Percentiles rank a stretch among this genome's conserved stretches.
These are phyloP conservation scores for Ichneumoninae sp. DNA, from an alignment of 2,888 invertebrate species.

Conservation along the genomic window DNA sequence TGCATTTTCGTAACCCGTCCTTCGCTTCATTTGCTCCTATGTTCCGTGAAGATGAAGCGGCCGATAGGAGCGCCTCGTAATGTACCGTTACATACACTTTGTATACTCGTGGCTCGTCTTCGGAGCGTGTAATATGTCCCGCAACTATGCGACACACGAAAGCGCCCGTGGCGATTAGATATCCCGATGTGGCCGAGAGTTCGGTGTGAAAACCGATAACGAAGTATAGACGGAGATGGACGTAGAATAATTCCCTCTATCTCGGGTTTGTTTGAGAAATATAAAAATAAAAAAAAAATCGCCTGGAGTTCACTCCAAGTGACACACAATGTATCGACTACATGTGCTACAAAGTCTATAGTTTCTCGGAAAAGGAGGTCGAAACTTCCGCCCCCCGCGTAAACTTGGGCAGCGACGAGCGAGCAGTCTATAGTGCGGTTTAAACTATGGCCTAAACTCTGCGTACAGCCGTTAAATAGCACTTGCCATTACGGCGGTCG, in stretches of 20 bases:
- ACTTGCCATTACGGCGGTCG: not conserved
- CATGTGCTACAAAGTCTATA: not conserved
- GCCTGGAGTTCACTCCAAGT: conserved; percentile 3
- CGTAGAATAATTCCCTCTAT: not conserved
- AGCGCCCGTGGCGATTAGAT: conserved; percentile 54
- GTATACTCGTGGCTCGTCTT: conserved; percentile 7
- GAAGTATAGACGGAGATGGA: conserved; percentile 19
- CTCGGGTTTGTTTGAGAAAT: conserved; percentile 5
- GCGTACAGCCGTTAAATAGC: not conserved
- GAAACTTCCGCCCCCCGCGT: conserved; percentile 60
- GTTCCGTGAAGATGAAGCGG: not conserved
- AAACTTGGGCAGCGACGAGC: conserved; percentile 32
- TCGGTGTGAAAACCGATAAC: conserved; percentile 48
- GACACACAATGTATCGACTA: conserved; percentile 1
- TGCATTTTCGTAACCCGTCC: conserved; percentile 30
- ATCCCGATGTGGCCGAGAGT: conserved; percentile 42
- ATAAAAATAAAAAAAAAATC: conserved; percentile 1
- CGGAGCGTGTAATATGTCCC: conserved; percentile 8
- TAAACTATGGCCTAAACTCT: not conserved
- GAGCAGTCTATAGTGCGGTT: not conserved
- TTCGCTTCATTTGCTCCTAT: not conserved
- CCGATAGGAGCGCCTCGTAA: conserved; percentile 4
- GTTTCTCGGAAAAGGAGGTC: conserved; percentile 53
- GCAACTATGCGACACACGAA: conserved; percentile 18
- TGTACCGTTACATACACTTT: not conserved